Evolutionary conservation across 2,113 vertebrate species (phyloP).

Genomic region (Limnothrissa miodon): DNA sequence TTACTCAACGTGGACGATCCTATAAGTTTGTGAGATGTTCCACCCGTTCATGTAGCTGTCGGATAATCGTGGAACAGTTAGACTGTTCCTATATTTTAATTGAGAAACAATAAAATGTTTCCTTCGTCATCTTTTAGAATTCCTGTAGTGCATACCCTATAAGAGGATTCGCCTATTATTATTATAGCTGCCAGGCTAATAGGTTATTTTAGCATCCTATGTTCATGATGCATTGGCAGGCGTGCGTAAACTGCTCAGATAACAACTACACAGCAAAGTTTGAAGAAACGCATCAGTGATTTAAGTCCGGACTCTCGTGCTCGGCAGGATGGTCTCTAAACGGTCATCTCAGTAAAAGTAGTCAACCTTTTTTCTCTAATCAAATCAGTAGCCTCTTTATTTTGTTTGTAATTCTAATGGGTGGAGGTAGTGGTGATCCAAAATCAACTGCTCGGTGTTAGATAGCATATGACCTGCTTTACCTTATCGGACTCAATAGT

Average conservation of each 20-base stretch:
- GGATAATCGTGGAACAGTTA: neutral
- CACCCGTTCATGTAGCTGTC: neutral
- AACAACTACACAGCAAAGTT: neutral
- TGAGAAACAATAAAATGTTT: neutral
- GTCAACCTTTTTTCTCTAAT: neutral
- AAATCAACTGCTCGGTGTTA: neutral
- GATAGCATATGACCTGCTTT: neutral
- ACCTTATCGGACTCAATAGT: neutral
- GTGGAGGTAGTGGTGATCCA: neutral
- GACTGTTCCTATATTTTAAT: neutral
- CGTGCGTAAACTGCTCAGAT: neutral
- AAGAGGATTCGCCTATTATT: neutral
- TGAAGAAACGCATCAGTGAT: neutral
- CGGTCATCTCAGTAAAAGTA: neutral
- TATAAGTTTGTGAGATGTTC: neutral
- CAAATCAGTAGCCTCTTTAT: neutral
- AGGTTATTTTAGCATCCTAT: neutral
- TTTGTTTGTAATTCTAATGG: neutral
- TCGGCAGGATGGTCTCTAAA: no score
- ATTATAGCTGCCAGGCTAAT: neutral
- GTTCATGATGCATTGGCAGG: neutral
- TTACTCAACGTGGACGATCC: neutral
- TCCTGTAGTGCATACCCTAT: neutral
- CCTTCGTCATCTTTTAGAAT: neutral
- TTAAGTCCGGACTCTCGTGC: no score